Conservation (phyloP, 2,113 vertebrate genomes). For the Paramisgurnus dabryanus region DNA sequence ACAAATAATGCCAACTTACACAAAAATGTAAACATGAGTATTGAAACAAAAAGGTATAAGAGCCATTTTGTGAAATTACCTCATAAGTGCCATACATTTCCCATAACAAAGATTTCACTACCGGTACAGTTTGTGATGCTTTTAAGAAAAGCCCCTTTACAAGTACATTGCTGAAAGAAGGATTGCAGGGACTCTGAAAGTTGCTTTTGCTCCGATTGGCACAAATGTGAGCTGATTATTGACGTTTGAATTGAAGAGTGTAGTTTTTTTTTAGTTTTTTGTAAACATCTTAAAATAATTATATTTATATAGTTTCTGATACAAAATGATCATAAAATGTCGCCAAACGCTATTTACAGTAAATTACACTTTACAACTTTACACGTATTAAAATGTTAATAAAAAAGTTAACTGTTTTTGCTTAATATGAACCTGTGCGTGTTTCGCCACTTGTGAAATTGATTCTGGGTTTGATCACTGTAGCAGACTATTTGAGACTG, state of each 20-base stretch:
- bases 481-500: constrained; percentile 31
- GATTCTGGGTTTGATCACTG: constrained; percentile 19
- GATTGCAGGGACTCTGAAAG: constrained; percentile 59
- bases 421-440: constrained; percentile 39
- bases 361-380: constrained; percentile 79
- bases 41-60: constrained; percentile 3
- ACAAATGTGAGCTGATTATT: constrained; percentile 44
- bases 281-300: constrained; percentile 61
- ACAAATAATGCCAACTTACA: constrained; percentile 5
- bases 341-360: constrained; percentile 75
- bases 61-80: neutral
- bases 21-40: constrained; percentile 3
- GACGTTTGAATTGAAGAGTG: constrained; percentile 49
- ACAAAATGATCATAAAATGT: constrained; percentile 75
- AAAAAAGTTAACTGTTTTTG: constrained; percentile 57
- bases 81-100: constrained; percentile 23
- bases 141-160: neutral
- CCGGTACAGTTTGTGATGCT: constrained; percentile 1
- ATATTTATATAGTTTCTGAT: constrained; percentile 63
- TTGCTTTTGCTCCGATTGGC: constrained; percentile 36
- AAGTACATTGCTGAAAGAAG: neutral
- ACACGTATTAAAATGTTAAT: constrained; percentile 67
- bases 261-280: constrained; percentile 53
- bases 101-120: neutral
- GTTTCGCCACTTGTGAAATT: constrained; percentile 50